Evolutionary conservation across 92 coral and sea anemone species (phyloP).

Genomic region (Palythoa grandiflora): DNA sequence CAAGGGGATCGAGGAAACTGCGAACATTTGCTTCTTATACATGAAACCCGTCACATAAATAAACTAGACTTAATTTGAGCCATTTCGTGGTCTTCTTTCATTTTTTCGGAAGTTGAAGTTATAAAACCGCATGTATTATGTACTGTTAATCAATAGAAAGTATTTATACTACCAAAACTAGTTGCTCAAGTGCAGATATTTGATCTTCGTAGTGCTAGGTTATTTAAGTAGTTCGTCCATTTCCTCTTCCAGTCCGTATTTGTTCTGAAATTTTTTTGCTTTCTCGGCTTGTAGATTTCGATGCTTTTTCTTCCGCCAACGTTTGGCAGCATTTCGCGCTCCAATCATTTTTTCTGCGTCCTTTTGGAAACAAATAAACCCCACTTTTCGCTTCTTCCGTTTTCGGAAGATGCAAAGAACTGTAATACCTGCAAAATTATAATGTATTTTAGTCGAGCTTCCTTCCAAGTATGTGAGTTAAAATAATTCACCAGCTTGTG

Average conservation of each 20-base stretch:
- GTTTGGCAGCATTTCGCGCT: constrained; percentile 13
- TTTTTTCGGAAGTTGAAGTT: too few species aligned
- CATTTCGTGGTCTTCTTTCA: too few species aligned
- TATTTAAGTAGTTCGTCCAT: neutral
- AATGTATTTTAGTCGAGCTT: neutral
- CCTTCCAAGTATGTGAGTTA: neutral
- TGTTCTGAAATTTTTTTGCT: constrained; percentile 2
- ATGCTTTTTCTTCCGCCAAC: constrained; percentile 22
- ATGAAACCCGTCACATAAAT: too few species aligned
- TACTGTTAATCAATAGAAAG: too few species aligned
- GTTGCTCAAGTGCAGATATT: too few species aligned
- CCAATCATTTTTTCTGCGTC: constrained; percentile 29
- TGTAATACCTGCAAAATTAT: constrained; percentile 11
- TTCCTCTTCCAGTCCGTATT: constrained; percentile 23
- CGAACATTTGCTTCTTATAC: too few species aligned
- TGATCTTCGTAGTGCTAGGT: neutral
- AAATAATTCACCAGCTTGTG: too few species aligned
- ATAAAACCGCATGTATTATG: too few species aligned
- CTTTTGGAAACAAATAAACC: constrained; percentile 9
- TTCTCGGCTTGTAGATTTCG: constrained; percentile 33
- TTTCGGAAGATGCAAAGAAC: constrained; percentile 37
- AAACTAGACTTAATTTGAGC: too few species aligned
- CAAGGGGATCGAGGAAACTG: too few species aligned
- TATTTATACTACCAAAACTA: too few species aligned
- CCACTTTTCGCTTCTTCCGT: constrained; percentile 14